Base-by-base conservation (phyloP, 2,797 vertebrate genomes). In the Chromis chromis region DNA sequence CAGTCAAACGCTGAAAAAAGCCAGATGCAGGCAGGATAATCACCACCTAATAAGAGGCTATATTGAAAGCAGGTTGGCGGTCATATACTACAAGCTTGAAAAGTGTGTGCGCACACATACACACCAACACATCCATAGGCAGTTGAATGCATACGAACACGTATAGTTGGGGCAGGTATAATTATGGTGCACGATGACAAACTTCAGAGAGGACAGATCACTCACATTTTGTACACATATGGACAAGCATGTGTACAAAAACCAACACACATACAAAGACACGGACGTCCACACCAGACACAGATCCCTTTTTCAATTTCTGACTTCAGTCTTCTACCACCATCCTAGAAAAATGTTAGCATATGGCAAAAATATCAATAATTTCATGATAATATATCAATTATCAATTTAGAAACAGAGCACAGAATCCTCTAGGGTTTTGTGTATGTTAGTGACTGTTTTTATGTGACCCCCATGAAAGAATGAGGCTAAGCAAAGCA, bases 51-150 rank as follows among this genome's bases (percentile, higher is more conserved):
- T 94, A 95, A 90, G 93, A 94, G 87, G 74, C 84, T 91, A 88
- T 94, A 95, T 94, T 94, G 93, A 92, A 95, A 94, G 91, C 94
- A 95, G 94, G 85, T 92, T 87, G 87, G 85, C 62, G 77, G 77
- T 86, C 66, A 39, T 67, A 84, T 78, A 85, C 80, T 76, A 77
- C 65, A 63, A 78, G 84, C 69, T 78, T 80, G 65, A 83, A 78
- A 86, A 72, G 65, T 54, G 1, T 61, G 71, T 39, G 56, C 67
- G 19, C 58, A 65, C 57, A 76, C 62, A 67, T 31, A 63, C 73
- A 67, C 63, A 65, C 59, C 21, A 40, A 24, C 36, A 60, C 21
- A 76, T 21, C 66, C 31, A 50, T 25, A 69, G 25, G 49, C 50
- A 77, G 17, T 56, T 49, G 11, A 59, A 83, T 57, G 64, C 72